Base-by-base conservation (phyloP, 2,113 vertebrate species). In the Xenus cinereus region DNA sequence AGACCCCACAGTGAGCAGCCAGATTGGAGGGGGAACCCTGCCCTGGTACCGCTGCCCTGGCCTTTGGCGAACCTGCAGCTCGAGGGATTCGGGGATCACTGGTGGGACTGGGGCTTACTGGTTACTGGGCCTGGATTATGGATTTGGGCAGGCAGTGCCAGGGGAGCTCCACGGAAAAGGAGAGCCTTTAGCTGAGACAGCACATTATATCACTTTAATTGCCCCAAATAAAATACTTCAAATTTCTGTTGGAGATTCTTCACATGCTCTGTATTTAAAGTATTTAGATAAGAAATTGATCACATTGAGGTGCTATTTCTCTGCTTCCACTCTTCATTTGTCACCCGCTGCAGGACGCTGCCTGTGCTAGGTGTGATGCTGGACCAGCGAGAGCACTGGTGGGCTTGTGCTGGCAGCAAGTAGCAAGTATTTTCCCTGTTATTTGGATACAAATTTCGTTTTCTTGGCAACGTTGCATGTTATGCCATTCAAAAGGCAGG, bases 81-180 rank as follows among this genome's bases (percentile, higher is more conserved):
- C 1, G 1, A 1, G 1, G 23, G 39, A 1, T 1, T 20, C 2
- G 43, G 19, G 56, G 9, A 22, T 46, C 46, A 21, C 46, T 21
- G 46, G 46, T 46, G 46, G 46, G 10, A 2, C 73, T 48, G 68
- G 84, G 35, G 12, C 6, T 37, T 5, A 27, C 39, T 2, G 9
- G 7, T 27, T 26, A 2, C 39, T 8, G 81, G 43, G 4, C 16
- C 43, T 9, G 54, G 39, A 2, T 21, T 16, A 10, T 7, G 23
- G 53, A 16, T 21, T 16, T 35, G 19, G 60, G 48, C 66, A 20
- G 46, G 73, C 54, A 21, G 45, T 2, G 20, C 9, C 39, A 2
- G 5, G 46, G n/a, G 81, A 64, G 0, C 53, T 1, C 15, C 1
- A 0, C 7, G 50, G 8, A 12, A 18, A 57, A 5, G 68, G 46